Percentiles rank a stretch among this genome's conserved stretches.
These are phyloP conservation scores for Ectemnius lituratus DNA, from an alignment of 2,888 invertebrate genomes.

Conservation along the genomic window DNA sequence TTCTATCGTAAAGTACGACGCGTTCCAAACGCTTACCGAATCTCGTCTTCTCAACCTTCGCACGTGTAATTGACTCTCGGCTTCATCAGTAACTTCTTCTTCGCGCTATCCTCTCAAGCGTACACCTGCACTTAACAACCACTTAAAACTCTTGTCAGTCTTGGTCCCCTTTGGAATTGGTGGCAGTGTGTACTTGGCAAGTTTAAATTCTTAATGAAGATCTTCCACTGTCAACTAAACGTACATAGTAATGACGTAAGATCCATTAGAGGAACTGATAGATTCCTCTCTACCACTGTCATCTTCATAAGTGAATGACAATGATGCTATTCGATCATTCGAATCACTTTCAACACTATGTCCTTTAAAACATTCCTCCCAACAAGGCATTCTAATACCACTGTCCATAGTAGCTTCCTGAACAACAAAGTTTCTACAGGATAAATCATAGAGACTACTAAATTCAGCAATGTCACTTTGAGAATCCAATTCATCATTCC, in stretches of 20 bases:
- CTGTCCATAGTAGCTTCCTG: background rate
- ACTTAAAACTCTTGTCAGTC: too few species aligned
- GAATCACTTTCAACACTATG: too few species aligned
- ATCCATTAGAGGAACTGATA: constrained; percentile 7
- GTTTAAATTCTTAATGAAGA: too few species aligned
- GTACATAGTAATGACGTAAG: constrained; percentile 52
- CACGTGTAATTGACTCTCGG: too few species aligned
- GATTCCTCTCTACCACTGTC: constrained; percentile 4
- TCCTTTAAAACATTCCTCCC: too few species aligned
- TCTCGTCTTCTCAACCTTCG: too few species aligned
- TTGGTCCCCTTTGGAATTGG: too few species aligned
- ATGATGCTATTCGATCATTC: background rate
- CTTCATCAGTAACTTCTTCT: background rate
- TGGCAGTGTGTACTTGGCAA: too few species aligned
- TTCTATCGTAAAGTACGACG: background rate
- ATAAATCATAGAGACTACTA: constrained; percentile 12
- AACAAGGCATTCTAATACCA: background rate
- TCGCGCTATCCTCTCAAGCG: background rate
- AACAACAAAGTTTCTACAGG: background rate
- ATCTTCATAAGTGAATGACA: constrained; percentile 2
- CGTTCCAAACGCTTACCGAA: too few species aligned
- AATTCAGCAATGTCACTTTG: constrained; percentile 22
- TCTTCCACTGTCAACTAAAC: constrained; percentile 24
- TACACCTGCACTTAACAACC: background rate
- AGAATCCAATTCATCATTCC: background rate